Base-by-base conservation (phyloP, 2,888 invertebrate species). In the Noctua fimbriata region DNA sequence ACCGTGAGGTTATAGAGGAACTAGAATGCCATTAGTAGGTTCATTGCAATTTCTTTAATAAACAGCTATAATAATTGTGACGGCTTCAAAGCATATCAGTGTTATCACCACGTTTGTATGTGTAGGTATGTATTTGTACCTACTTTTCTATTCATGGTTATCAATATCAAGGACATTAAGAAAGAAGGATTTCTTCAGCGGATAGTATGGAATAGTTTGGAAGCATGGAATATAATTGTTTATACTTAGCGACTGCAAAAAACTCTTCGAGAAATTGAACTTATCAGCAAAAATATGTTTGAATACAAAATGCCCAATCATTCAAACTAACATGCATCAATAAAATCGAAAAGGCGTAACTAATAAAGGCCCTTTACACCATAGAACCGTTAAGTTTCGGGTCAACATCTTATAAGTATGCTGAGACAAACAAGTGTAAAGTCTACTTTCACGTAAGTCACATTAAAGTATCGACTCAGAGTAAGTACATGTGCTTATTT, bases 321-420 rank as follows among this genome's bases (percentile, higher is more conserved):
- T 47, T 55, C 28, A 49, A 58, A 58, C 44, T 36, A 47, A 60
- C 24, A 67, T 16, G 18, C 36, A 79, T 75, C 55, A 36, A 67
- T 76, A 84, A 69, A 85, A 85, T 69, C 63, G 47, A 52, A 78
- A 66, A 72, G 60, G 60, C 70, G 81, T 76, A 21, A 65, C 73
- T 65, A 79, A 71, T 73, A 66, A 71, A 63, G 82, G 73, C 89
- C 81, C 81, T 87, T 81, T 71, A 52, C 24, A 82, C 65, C 77
- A 24, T 67, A n/a, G 49, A 72, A 87, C 88, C 85, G 87, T 82
- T 88, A 88, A 55, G 70, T 69, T 75, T 74, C 69, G 81, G 83
- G 86, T 87, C 86, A 89, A 89, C 72, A 86, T 80, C 79, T 83
- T 74, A n/a, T 82, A 82, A 75, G 85, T 47, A 70, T 32, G 73